Evolutionary conservation across 2,888 invertebrate genomes (phyloP).

Genomic region (Cryptophagus acutangulus): DNA sequence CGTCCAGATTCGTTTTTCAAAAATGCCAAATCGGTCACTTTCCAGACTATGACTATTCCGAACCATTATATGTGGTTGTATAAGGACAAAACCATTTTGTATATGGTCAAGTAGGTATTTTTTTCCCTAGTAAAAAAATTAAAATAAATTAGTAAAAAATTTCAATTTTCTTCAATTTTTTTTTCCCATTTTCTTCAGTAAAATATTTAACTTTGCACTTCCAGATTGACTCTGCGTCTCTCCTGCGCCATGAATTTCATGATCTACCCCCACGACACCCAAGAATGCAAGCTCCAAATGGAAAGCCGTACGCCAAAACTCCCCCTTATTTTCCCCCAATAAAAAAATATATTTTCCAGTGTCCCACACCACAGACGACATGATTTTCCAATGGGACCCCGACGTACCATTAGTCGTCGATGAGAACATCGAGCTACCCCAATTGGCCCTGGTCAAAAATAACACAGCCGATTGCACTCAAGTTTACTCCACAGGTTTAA

Average conservation of each 20-base stretch:
- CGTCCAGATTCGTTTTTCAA: conserved; percentile 91
- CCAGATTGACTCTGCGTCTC: conserved; percentile 71
- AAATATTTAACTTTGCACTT: conserved; percentile 19
- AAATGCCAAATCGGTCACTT: conserved; percentile 88
- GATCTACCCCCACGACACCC: conserved; percentile 91
- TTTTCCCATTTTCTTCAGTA: neutral
- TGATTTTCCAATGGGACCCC: conserved; percentile 91
- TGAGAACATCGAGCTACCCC: conserved; percentile 85
- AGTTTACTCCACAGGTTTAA: conserved; percentile 85
- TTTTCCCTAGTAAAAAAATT: too few relatives aligned
- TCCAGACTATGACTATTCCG: conserved; percentile 92
- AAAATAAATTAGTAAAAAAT: too few relatives aligned
- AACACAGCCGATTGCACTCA: conserved; percentile 88
- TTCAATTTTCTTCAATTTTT: too few relatives aligned
- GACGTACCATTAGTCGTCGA: conserved; percentile 85
- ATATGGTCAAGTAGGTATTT: conserved; percentile 73
- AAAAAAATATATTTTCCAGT: too few relatives aligned
- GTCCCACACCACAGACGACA: conserved; percentile 89
- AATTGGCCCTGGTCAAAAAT: conserved; percentile 78
- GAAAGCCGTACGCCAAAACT: conserved; percentile 73
- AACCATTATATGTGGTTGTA: conserved; percentile 92
- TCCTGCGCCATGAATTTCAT: conserved; percentile 94
- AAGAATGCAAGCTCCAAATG: conserved; percentile 91
- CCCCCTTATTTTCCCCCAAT: neutral
- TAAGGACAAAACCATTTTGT: conserved; percentile 77